These are phyloP conservation scores for Oligia latruncula DNA, from an alignment of 2,888 invertebrate species.

Conservation along the genomic window DNA sequence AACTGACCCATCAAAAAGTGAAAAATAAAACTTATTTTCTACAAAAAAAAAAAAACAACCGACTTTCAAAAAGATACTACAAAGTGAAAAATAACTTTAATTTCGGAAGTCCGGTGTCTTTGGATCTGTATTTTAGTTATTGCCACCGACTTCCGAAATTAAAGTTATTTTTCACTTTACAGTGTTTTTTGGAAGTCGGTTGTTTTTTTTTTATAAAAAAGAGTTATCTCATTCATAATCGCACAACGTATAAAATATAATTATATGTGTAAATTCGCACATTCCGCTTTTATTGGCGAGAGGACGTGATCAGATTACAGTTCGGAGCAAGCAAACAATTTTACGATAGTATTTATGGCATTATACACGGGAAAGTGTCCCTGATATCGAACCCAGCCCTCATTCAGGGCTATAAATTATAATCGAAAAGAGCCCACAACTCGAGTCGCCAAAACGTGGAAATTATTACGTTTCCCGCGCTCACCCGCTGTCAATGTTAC, in stretches of 20 bases:
- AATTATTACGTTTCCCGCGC: conserved; percentile 82
- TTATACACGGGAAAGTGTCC: conserved; percentile 72
- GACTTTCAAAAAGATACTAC: too few relatives aligned
- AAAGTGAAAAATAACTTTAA: too few relatives aligned
- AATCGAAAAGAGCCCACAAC: conserved; percentile 86
- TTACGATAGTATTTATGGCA: conserved; percentile 86
- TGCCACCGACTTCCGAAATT: too few relatives aligned
- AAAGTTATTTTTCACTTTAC: too few relatives aligned
- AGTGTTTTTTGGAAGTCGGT: too few relatives aligned
- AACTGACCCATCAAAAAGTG: too few relatives aligned
- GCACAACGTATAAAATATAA: conserved; percentile 46
- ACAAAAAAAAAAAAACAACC: too few relatives aligned
- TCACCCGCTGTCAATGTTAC: conserved; percentile 79
- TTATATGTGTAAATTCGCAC: conserved; percentile 64
- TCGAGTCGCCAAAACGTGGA: conserved; percentile 85
- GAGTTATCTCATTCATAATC: conserved; percentile 17
- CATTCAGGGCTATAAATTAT: conserved; percentile 86
- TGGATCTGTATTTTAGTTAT: too few relatives aligned
- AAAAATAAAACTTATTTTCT: too few relatives aligned
- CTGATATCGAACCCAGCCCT: conserved; percentile 74
- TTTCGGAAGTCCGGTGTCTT: too few relatives aligned
- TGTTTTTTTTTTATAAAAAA: too few relatives aligned
- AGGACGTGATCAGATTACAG: conserved; percentile 83
- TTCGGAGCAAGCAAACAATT: conserved; percentile 81
- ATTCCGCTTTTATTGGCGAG: conserved; percentile 63